Evolutionary conservation across 1,140 invertebrate genomes (phyloP), one percentile per base, ranked within the genome.

Genomic region (Anastrepha ludens): DNA sequence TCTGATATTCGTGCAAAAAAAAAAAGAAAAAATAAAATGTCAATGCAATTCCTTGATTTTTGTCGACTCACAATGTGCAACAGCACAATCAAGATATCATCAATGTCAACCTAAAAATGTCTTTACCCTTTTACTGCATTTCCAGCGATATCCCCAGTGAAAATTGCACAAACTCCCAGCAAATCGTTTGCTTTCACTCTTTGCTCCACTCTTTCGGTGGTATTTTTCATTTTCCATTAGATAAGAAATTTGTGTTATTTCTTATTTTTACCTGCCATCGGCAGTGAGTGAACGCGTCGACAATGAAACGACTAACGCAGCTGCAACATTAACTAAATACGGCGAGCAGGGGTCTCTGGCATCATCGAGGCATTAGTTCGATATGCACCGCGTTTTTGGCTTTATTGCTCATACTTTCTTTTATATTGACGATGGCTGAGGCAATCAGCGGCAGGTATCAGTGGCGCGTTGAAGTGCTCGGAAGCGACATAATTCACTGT

Each of bases 41-140:
- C 74, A 81, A 55, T 81, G 74, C 47, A 81, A 81, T 74, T 74
- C 44, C 41, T 47, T 58, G 74, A 58, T 55, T 20, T 50, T 50
- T 44, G 74, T 55, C 17, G 74, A 55, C 47, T 55, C 17, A 20
- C 44, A 29, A 50, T 50, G 9, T 55, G 74, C 47, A 58, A 11
- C 50, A 81, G 74, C 17, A 55, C 74, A 81, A 81, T 81, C 74
- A 81, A 81, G 74, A 81, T n/a, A 81, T 81, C 74, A 81, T 81
- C 74, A 81, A 81, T 81, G 74, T 81, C 74, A 81, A 81, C 74
- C 47, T 29, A 81, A 20, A 81, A 55, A 81, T 81, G n/a, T 81
- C n/a, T n/a, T 81, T 20, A 9, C 47, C 5, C 74, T 81, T 29
- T 7, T 3, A 50, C 0, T 20, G n/a, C 6, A 8, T n/a, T 29